A percentile compares a stretch with the other conserved stretches of the same genome.
These are phyloP conservation scores for Bovichtus diacanthus DNA, from an alignment of 2,797 vertebrate genomes.

Conservation along the genomic window DNA sequence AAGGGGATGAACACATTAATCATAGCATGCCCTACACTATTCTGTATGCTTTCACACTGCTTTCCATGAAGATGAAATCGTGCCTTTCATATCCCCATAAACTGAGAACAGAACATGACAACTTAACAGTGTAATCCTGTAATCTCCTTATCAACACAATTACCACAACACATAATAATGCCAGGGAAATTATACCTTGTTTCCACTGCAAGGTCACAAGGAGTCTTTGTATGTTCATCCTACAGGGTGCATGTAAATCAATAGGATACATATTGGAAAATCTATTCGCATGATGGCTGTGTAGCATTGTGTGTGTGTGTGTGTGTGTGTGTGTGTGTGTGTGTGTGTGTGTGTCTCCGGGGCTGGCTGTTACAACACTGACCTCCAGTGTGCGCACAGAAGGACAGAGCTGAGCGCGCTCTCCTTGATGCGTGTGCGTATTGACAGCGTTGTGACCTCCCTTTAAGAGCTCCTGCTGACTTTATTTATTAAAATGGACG, in stretches of 20 bases:
- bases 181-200: background rate
- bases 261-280: background rate
- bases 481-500: background rate
- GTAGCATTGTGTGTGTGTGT: background rate
- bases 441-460: constrained; percentile 42
- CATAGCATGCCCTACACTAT: background rate
- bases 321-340: background rate
- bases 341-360: constrained; percentile 16
- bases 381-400: constrained; percentile 80
- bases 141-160: constrained; percentile 53
- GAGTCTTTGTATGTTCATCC: background rate
- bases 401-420: constrained; percentile 39
- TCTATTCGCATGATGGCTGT: background rate
- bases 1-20: constrained; percentile 3
- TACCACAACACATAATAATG: constrained; percentile 26
- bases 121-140: constrained; percentile 32
- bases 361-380: constrained; percentile 78
- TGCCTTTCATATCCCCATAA: background rate
- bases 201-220: constrained; percentile 32
- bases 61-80: constrained; percentile 9
- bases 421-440: constrained; percentile 14
- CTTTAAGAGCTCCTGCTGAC: background rate
- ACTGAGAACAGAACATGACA: constrained; percentile 25
- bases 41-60: background rate
- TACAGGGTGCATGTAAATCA: background rate